These are phyloP conservation scores for Acheta domesticus DNA, from an alignment of 2,888 invertebrate species.

Conservation along the genomic window DNA sequence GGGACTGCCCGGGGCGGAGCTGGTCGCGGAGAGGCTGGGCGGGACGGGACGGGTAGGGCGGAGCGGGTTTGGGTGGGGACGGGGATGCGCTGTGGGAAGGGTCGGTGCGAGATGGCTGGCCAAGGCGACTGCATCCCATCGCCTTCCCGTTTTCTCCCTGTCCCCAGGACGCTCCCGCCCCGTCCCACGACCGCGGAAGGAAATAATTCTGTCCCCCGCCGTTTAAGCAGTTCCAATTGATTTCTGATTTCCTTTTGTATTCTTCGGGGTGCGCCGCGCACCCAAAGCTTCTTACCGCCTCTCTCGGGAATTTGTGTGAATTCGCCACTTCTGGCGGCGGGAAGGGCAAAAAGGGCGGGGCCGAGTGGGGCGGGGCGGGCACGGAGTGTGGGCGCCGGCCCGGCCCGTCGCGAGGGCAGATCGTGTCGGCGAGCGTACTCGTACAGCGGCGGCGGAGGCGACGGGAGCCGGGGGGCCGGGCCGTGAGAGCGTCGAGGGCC, in stretches of 20 bases:
- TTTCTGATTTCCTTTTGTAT: conserved; percentile 3
- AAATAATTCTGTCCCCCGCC: not conserved
- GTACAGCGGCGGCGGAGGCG: too few relatives aligned
- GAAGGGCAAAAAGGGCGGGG: not conserved
- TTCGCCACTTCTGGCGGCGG: not conserved
- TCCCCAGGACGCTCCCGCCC: not conserved
- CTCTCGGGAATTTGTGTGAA: not conserved
- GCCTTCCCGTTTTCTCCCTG: not conserved
- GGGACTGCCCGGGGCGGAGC: not conserved
- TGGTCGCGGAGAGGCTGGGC: not conserved
- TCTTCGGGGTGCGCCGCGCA: not conserved
- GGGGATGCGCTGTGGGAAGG: not conserved
- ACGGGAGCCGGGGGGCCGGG: too few relatives aligned
- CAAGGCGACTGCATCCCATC: not conserved
- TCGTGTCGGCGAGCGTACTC: not conserved
- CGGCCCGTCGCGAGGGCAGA: not conserved
- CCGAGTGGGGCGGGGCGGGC: not conserved
- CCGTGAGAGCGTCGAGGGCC: too few relatives aligned
- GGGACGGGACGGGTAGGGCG: not conserved
- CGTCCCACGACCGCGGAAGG: not conserved
- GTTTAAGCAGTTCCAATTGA: conserved; percentile 9
- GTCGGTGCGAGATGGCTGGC: not conserved
- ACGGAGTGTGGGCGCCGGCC: too few relatives aligned
- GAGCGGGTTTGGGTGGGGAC: not conserved
- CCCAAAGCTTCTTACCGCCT: not conserved